These are phyloP conservation scores for Calonectris borealis DNA, from an alignment of 2,113 vertebrate species.

Conservation along the genomic window DNA sequence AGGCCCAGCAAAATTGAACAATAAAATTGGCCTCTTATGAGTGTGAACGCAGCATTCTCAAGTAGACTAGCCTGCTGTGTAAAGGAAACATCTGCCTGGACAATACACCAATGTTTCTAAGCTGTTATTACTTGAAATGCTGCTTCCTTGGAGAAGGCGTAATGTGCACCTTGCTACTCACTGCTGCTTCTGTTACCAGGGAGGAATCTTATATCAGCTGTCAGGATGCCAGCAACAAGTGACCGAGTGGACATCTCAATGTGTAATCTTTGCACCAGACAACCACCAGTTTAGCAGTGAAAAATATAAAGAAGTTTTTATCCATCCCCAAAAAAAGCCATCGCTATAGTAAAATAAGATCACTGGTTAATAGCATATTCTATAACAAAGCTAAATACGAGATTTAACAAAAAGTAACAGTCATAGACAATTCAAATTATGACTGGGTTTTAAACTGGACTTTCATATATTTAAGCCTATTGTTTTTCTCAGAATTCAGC, in stretches of 20 bases:
- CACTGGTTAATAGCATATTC: rapidly evolving
- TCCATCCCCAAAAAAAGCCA: background rate
- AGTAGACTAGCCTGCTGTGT: background rate
- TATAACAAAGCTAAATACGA: background rate
- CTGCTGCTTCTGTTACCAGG: background rate
- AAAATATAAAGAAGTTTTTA: background rate
- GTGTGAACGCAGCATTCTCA: background rate
- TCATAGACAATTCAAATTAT: background rate
- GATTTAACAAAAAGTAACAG: background rate
- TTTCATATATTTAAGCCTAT: background rate
- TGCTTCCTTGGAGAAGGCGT: background rate
- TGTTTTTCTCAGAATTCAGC: background rate
- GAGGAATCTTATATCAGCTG: background rate
- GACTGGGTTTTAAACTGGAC: background rate
- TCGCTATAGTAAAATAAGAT: background rate
- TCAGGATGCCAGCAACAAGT: background rate
- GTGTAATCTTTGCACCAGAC: background rate
- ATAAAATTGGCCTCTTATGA: background rate
- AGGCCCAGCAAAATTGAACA: background rate
- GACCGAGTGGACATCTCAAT: background rate
- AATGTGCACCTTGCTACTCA: background rate
- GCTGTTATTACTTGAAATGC: background rate
- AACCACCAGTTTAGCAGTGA: background rate
- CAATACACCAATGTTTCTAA: background rate
- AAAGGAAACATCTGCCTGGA: background rate